Base-by-base conservation (phyloP, 2,797 vertebrate genomes). In the Poeciliopsis paucimaculata region DNA sequence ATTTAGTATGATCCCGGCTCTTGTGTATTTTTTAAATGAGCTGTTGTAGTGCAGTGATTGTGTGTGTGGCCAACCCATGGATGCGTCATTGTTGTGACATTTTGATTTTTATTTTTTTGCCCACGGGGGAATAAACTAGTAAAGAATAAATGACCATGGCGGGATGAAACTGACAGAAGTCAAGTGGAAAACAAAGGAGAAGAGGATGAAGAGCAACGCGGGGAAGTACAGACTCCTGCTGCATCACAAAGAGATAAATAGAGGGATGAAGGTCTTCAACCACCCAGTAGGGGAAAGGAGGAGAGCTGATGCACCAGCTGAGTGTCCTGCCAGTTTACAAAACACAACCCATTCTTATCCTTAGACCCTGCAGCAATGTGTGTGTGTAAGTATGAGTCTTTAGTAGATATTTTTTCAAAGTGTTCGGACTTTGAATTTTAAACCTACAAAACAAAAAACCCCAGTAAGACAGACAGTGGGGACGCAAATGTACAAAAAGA, bases 211-310 rank as follows among this genome's bases (percentile, higher is more conserved):
- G 72, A 82, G 78, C 68, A 60, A 78, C 85, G 82, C 55, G 62
- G 60, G 49, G 79, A 80, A 81, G 82, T 77, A 86, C 41, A 82
- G 81, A 81, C 60, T 87, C 81, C 73, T 82, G 81, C 78, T 81
- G 84, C 31, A 70, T 83, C 82, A 87, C 71, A 83, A 78, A 86
- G 62, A 81, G 81, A 86, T 82, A 81, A 84, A 88, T 71, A 41
- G 57, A 82, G 70, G 72, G 78, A 88, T 82, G 76, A 82, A 82
- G 76, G 86, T 83, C 66, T 89, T 89, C 43, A 84, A 89, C 79
- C 80, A 68, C 83, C 45, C 86, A 86, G 73, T 51, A 64, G 78
- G 81, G 71, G 78, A 76, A 84, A 71, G 84, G 74, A 76, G 68
- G 55, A 79, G 62, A 77, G 77, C 72, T 75, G 75, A 72, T 49